phyloP scores from a whole-genome alignment of 2,113 vertebrate genomes.

The Progne subis region DNA sequence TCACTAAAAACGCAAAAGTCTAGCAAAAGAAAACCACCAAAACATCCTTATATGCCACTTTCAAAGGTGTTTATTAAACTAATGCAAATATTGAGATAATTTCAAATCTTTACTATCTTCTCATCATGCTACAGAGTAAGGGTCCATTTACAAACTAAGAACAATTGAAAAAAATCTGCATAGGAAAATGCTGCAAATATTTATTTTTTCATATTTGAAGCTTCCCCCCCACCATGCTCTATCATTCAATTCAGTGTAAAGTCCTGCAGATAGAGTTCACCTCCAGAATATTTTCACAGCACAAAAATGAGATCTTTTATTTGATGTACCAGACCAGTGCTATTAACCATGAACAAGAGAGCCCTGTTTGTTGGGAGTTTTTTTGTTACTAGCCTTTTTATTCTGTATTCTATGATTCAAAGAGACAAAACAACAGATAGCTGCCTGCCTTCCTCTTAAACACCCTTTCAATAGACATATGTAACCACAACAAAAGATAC shows the following conservation, averaged over 20 bases:
- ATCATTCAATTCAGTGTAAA: not conserved
- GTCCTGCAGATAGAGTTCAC: not conserved
- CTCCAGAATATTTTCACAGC: not conserved
- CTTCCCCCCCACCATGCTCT: not conserved
- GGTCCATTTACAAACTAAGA: not conserved
- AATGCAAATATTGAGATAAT: not conserved
- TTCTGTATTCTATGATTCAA: not conserved
- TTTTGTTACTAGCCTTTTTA: not conserved
- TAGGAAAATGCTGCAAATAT: not conserved
- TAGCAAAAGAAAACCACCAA: not conserved
- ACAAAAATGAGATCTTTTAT: not conserved
- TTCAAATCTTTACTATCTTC: not conserved
- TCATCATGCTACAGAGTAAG: not conserved
- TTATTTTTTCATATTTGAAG: not conserved
- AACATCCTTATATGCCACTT: not conserved
- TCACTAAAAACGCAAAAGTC: not conserved
- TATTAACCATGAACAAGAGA: not conserved
- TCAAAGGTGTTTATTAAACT: not conserved
- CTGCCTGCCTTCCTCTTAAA: not conserved
- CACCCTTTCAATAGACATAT: not conserved
- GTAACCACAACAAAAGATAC: not conserved
- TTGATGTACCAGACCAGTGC: not conserved
- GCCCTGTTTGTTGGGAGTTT: fast-evolving
- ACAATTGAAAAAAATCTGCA: not conserved
- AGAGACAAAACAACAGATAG: not conserved